Conservation (phyloP, 2,888 invertebrate species). For the Eupithecia insigniata region DNA sequence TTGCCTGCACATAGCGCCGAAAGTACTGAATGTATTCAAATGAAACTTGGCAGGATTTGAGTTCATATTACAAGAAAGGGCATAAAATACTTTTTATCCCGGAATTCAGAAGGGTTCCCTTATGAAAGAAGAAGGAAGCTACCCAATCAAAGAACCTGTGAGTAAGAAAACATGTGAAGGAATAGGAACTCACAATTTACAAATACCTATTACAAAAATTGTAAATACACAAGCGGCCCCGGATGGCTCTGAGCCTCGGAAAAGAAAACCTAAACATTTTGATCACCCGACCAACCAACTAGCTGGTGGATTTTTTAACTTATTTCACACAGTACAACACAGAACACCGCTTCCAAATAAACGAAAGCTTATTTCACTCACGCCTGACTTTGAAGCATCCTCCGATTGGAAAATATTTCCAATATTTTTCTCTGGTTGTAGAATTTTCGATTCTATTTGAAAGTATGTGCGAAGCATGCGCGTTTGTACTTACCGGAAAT, state of each 20-base stretch:
- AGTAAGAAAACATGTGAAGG: too few species aligned
- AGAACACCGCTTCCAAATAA: slow-evolving; percentile 60
- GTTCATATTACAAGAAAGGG: too few species aligned
- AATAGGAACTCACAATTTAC: too few species aligned
- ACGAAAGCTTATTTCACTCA: slow-evolving; percentile 68
- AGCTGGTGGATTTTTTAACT: slow-evolving; percentile 55
- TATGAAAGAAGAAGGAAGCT: too few species aligned
- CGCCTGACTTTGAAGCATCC: slow-evolving; percentile 70
- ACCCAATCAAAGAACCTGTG: too few species aligned
- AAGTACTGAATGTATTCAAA: too few species aligned
- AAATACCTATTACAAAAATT: background rate
- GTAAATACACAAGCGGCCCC: background rate
- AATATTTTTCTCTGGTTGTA: slow-evolving; percentile 60
- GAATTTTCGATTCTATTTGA: slow-evolving; percentile 67
- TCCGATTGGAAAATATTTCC: slow-evolving; percentile 71
- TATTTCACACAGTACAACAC: slow-evolving; percentile 54
- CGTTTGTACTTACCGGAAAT: slow-evolving; percentile 50
- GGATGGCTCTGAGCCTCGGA: background rate
- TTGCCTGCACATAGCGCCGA: too few species aligned
- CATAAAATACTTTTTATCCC: too few species aligned
- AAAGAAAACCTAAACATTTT: slow-evolving; percentile 2
- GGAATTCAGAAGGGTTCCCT: too few species aligned
- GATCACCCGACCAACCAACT: background rate
- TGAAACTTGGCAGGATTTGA: too few species aligned
- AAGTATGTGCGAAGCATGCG: slow-evolving; percentile 52